phyloP scores from a whole-genome alignment of 2,888 invertebrate species.

The Sussaba pulchella region DNA sequence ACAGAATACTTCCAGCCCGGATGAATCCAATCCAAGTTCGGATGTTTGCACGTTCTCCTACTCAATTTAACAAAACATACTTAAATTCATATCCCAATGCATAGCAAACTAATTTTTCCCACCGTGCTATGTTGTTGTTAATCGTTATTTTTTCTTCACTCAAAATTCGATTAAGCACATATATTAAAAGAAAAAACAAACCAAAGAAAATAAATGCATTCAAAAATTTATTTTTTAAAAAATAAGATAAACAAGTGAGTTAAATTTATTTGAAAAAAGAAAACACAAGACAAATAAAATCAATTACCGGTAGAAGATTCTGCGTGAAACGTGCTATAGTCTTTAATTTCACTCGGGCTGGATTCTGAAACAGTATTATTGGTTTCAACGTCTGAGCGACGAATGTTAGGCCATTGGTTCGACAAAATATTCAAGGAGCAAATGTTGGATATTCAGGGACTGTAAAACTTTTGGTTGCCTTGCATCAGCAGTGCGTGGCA shows the following conservation, averaged over 20 bases:
- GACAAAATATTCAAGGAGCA: neutral
- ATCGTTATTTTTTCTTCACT: neutral
- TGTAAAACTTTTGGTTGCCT: neutral
- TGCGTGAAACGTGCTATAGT: constrained; percentile 63
- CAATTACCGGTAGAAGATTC: constrained; percentile 56
- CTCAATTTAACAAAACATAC: constrained; percentile 6
- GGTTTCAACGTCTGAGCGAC: neutral
- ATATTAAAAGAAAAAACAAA: constrained; percentile 25
- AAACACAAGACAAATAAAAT: neutral
- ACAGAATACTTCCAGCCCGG: constrained; percentile 22
- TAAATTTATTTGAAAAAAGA: too few species aligned
- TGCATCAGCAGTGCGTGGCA: neutral
- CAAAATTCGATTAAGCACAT: constrained; percentile 22
- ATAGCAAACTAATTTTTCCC: constrained; percentile 7
- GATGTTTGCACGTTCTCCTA: neutral
- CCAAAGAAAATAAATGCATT: constrained; percentile 13
- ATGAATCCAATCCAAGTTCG: constrained; percentile 32
- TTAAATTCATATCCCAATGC: constrained; percentile 18
- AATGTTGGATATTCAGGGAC: neutral
- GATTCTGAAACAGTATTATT: constrained; percentile 50
- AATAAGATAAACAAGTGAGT: too few species aligned
- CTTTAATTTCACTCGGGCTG: constrained; percentile 40
- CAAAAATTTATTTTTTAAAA: too few species aligned
- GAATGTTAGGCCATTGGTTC: neutral
- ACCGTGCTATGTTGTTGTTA: neutral